Evolutionary conservation across 2,888 invertebrate species (phyloP).

Genomic region (Corythucha ciliata): DNA sequence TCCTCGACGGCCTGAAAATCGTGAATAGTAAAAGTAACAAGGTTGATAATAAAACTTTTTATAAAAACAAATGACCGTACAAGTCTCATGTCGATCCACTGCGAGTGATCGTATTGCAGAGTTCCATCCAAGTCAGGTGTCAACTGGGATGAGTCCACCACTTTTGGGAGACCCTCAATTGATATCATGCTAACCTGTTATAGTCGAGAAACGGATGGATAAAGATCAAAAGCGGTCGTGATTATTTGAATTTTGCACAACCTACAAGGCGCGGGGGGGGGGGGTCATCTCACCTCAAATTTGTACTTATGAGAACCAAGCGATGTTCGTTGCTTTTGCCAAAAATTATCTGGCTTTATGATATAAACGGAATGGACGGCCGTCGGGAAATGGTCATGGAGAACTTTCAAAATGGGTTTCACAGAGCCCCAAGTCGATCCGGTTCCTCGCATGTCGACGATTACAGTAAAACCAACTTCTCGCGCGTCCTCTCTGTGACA

Average conservation of each 20-base stretch:
- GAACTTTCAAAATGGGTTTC: slow-evolving; percentile 93
- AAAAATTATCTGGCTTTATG: slow-evolving; percentile 98
- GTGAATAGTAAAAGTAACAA: neutral
- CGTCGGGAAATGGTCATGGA: slow-evolving; percentile 89
- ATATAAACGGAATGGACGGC: slow-evolving; percentile 90
- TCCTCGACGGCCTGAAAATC: slow-evolving; percentile 70
- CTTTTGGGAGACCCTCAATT: slow-evolving; percentile 85
- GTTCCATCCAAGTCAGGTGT: slow-evolving; percentile 90
- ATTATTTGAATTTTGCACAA: too few relatives aligned
- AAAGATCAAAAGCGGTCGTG: too few relatives aligned
- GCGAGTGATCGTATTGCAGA: slow-evolving; percentile 88
- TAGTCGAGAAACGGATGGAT: too few relatives aligned
- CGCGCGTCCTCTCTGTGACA: slow-evolving; percentile 71
- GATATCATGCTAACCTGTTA: slow-evolving; percentile 92
- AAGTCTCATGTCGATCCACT: slow-evolving; percentile 92
- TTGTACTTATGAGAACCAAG: slow-evolving; percentile 97
- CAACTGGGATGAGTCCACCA: slow-evolving; percentile 85
- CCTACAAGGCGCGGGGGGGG: too few relatives aligned
- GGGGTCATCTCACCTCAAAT: slow-evolving; percentile 85
- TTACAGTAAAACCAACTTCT: slow-evolving; percentile 84
- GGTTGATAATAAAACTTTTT: neutral
- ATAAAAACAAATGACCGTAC: slow-evolving; percentile 37
- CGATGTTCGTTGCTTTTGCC: slow-evolving; percentile 98
- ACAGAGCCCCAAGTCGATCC: slow-evolving; percentile 93
- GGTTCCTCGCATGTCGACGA: slow-evolving; percentile 95